Conservation (phyloP, 2,888 invertebrate species). For the Smittia aterrima region DNA sequence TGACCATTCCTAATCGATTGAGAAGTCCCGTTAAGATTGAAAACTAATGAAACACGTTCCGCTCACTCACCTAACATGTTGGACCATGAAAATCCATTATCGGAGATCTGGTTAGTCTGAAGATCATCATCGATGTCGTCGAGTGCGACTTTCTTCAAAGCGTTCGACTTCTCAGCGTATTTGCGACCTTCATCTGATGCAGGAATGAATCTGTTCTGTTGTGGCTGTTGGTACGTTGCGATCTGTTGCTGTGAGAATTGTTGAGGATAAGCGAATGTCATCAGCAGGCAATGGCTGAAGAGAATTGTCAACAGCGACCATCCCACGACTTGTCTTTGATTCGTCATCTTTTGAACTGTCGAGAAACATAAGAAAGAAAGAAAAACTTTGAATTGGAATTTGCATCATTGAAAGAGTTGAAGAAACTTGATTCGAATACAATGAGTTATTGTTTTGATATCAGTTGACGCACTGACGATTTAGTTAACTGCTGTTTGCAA, state of each 20-base stretch:
- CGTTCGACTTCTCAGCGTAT: constrained; percentile 85
- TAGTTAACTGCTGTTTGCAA: too few relatives aligned
- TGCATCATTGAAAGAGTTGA: not conserved
- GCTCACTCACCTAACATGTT: constrained; percentile 67
- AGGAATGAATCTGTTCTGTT: constrained; percentile 45
- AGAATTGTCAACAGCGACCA: constrained; percentile 70
- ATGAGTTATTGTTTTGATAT: not conserved
- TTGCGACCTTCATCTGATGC: constrained; percentile 64
- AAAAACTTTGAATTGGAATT: not conserved
- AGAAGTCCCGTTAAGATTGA: not conserved
- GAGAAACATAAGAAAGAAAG: constrained; percentile 16
- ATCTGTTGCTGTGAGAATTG: constrained; percentile 43
- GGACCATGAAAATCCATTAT: constrained; percentile 80
- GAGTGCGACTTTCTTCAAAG: constrained; percentile 80
- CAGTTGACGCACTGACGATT: too few relatives aligned
- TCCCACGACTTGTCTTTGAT: constrained; percentile 63
- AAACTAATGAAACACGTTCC: not conserved
- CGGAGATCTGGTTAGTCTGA: constrained; percentile 75
- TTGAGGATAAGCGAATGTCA: constrained; percentile 67
- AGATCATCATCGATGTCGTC: constrained; percentile 82
- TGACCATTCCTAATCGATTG: constrained; percentile 63
- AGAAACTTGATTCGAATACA: not conserved
- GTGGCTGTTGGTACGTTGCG: constrained; percentile 43
- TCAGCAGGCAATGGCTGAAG: constrained; percentile 64
- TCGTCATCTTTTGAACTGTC: constrained; percentile 58